Evolutionary conservation across 2,888 invertebrate species (phyloP).

Genomic region (Caenorhabditis drosophilae): DNA sequence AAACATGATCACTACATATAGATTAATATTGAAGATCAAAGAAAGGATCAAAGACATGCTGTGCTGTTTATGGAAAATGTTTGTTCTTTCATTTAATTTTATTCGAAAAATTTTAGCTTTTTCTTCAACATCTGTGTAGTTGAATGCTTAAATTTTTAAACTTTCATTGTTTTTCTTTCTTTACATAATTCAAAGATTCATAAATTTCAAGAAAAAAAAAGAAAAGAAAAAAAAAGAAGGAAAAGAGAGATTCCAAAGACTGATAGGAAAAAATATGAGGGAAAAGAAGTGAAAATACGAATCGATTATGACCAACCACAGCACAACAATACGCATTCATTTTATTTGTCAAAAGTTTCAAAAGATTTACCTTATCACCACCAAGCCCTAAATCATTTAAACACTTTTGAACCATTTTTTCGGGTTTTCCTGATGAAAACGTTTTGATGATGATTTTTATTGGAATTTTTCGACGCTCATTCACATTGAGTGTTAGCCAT

Average conservation of each 20-base stretch:
- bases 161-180: too few species aligned
- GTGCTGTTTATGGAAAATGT: neutral
- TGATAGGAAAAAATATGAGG: neutral
- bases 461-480: conserved; percentile 92
- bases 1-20: neutral
- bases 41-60: neutral
- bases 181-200: neutral
- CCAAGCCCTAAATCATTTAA: conserved; percentile 90
- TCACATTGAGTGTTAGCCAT: conserved; percentile 90
- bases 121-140: too few species aligned
- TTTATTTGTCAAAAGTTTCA: too few species aligned
- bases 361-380: conserved; percentile 75
- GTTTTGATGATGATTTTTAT: conserved; percentile 85
- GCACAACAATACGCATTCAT: conserved; percentile 5
- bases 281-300: neutral
- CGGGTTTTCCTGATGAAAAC: conserved; percentile 98
- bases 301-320: neutral
- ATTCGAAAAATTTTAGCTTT: neutral
- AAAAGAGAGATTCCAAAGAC: neutral
- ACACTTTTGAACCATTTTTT: conserved; percentile 95
- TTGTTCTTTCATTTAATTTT: neutral
- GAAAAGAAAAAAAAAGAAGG: neutral
- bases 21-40: neutral
- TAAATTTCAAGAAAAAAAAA: neutral
- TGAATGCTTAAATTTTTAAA: too few species aligned